phyloP scores from a whole-genome alignment of 1,140 invertebrate species.

The Macrosteles quadrilineatus region DNA sequence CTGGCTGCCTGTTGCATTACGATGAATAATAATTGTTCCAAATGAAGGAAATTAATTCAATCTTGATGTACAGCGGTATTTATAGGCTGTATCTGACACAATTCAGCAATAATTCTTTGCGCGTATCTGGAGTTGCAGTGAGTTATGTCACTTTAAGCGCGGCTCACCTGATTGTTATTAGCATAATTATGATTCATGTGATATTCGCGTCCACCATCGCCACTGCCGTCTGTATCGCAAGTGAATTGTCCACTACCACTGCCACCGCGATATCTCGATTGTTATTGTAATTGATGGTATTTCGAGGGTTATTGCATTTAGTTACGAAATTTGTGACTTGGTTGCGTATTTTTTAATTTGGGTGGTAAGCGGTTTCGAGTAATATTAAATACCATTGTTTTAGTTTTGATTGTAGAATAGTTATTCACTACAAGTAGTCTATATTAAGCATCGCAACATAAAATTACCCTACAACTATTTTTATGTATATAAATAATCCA shows the following conservation, averaged over 20 bases:
- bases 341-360: too few species aligned
- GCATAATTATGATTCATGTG: slow-evolving; percentile 16
- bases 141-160: slow-evolving; percentile 23
- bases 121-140: slow-evolving; percentile 25
- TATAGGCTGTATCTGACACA: slow-evolving; percentile 21
- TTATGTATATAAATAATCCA: too few species aligned
- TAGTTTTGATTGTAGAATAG: too few species aligned
- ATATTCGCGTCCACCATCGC: slow-evolving; percentile 20
- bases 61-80: slow-evolving; percentile 20
- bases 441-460: too few species aligned
- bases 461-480: too few species aligned
- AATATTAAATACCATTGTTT: too few species aligned
- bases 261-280: neutral
- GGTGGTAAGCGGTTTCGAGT: too few species aligned
- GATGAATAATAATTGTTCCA: slow-evolving; percentile 30
- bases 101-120: slow-evolving; percentile 22
- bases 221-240: neutral
- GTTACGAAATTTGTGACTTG: too few species aligned
- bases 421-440: too few species aligned
- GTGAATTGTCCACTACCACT: neutral
- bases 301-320: too few species aligned
- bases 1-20: neutral
- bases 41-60: slow-evolving; percentile 30
- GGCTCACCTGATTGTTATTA: slow-evolving; percentile 25
- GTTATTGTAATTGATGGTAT: too few species aligned